Evolutionary conservation across 2,888 invertebrate species (phyloP), one percentile per base, ranked within the genome.

Genomic region (Nycteola revayana): DNA sequence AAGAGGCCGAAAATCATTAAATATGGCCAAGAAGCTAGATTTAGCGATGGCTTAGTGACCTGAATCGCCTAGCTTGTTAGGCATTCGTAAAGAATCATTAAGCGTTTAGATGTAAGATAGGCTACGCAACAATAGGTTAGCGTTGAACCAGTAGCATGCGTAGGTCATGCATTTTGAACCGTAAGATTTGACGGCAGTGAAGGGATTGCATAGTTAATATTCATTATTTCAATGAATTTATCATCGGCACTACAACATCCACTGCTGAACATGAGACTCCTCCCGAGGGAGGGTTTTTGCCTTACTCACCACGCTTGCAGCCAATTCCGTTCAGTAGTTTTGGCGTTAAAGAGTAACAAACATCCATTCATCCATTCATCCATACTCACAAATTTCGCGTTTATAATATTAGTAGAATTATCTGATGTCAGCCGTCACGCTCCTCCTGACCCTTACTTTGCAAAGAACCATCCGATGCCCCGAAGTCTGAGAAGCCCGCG

Each of bases 111-210:
- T 62, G 32, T 5, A n/a, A 48, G 64, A 63, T 63, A 59, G 14
- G 32, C 23, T 28, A 54, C 48, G 63, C 56, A 62, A 63, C 63
- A 62, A 61, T 61, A 32, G 45, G 4, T 38, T 36, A n/a, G 36
- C 36, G 27, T 36, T 27, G 7, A 4, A 9, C 18, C 9, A 8
- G 27, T 27, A 27, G 17, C 4, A 23, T 7, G n/a, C 21, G 17
- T 34, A 25, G 31, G 32, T 51, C 43, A 36, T 28, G 24, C 25
- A 30, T 36, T 41, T 33, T 32, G 29, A 23, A 6, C 32, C 31
- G 25, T 7, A 33, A 38, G 31, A 42, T 4, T 36, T 40, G 32
- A 7, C 24, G 10, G 10, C 20, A 25, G 17, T 32, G 9, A 23
- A 18, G 14, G 14, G 14, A 5, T n/a, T n/a, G n/a, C n/a, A n/a